Percentiles rank a stretch among this genome's conserved stretches.
These are phyloP conservation scores for Lacanobia oleracea DNA, from an alignment of 2,888 invertebrate genomes.

Conservation along the genomic window DNA sequence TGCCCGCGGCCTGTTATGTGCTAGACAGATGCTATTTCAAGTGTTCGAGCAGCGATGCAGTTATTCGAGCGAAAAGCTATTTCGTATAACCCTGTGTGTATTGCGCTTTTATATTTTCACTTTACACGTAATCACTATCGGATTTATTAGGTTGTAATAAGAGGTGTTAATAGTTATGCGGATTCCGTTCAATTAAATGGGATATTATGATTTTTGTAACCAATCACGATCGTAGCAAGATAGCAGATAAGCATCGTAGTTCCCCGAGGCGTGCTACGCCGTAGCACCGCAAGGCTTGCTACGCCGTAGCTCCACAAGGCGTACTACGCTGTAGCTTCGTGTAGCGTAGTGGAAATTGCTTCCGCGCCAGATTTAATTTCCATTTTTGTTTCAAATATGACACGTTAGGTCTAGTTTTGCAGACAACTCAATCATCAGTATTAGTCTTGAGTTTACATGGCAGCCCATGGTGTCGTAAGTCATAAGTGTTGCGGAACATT, in stretches of 20 bases:
- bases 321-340: slow-evolving; percentile 21
- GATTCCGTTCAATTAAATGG: background rate
- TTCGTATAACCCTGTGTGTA: slow-evolving; percentile 53
- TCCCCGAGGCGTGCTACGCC: slow-evolving; percentile 4
- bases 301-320: slow-evolving; percentile 13
- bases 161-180: slow-evolving; percentile 1
- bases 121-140: slow-evolving; percentile 42
- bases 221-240: background rate
- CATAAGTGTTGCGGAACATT: slow-evolving; percentile 78
- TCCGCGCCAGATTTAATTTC: background rate
- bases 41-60: slow-evolving; percentile 73
- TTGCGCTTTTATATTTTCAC: slow-evolving; percentile 60
- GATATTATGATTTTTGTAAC: background rate
- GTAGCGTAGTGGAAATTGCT: background rate
- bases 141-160: slow-evolving; percentile 25
- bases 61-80: slow-evolving; percentile 76
- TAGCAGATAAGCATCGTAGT: slow-evolving; percentile 2
- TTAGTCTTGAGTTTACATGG: slow-evolving; percentile 8
- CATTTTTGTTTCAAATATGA: background rate
- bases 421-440: background rate
- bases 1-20: slow-evolving; percentile 76
- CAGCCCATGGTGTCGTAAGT: slow-evolving; percentile 66
- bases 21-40: slow-evolving; percentile 80
- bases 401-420: background rate
- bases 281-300: background rate